Conservation (phyloP, 2,888 invertebrate species). For the Diloba caeruleocephala region DNA sequence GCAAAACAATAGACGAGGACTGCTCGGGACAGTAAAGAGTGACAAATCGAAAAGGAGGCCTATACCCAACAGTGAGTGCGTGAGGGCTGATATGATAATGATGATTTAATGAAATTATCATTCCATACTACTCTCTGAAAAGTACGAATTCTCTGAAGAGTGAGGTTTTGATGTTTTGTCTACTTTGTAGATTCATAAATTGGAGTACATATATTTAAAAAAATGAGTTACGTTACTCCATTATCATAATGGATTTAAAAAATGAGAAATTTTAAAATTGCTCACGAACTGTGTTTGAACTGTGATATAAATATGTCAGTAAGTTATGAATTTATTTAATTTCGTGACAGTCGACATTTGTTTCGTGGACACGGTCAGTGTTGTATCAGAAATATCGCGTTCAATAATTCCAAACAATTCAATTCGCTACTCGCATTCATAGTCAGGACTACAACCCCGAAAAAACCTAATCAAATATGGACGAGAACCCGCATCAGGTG, state of each 20-base stretch:
- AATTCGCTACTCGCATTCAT: constrained; percentile 65
- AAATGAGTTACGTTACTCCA: too few species aligned
- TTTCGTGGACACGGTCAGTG: constrained; percentile 15
- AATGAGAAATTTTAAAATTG: constrained; percentile 1
- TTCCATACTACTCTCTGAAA: too few species aligned
- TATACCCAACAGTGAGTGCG: too few species aligned
- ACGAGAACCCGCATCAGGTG: constrained; percentile 80
- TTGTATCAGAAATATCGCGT: constrained; percentile 39
- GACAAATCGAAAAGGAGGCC: too few species aligned
- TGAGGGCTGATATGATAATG: too few species aligned
- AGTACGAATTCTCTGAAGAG: too few species aligned
- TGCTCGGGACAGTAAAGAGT: too few species aligned
- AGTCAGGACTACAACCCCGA: constrained; percentile 77
- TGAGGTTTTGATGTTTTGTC: too few species aligned
- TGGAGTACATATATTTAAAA: too few species aligned
- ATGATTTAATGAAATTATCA: too few species aligned
- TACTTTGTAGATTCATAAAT: too few species aligned
- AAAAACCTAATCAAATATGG: constrained; percentile 86
- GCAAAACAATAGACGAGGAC: too few species aligned
- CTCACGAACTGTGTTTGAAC: constrained; percentile 26
- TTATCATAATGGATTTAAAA: neutral
- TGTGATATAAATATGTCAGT: constrained; percentile 38
- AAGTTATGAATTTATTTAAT: constrained; percentile 38
- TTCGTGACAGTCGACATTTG: constrained; percentile 23
- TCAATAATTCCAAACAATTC: constrained; percentile 57